A percentile compares a stretch with the other conserved stretches of the same genome.
phyloP scores from a whole-genome alignment of 2,888 invertebrate genomes.

The Acanthosepion esculentum region DNA sequence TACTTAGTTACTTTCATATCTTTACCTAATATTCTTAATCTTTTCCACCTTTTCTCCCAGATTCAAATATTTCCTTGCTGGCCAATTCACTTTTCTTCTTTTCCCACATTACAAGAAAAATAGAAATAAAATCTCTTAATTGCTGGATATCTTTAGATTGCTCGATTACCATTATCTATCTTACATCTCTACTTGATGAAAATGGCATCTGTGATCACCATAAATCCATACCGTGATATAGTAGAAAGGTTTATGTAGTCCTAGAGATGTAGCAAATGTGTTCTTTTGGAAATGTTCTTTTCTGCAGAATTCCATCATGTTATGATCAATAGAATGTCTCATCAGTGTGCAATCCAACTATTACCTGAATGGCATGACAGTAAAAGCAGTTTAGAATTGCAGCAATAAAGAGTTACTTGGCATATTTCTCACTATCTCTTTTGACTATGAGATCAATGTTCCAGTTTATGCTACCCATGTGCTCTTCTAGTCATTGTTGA shows the following conservation, averaged over 20 bases:
- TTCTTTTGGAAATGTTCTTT: not conserved
- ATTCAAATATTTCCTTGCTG: too few species aligned
- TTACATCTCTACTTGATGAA: too few species aligned
- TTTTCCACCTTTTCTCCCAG: too few species aligned
- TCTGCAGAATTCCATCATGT: not conserved
- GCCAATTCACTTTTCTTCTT: too few species aligned
- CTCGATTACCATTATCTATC: too few species aligned
- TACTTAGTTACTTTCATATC: too few species aligned
- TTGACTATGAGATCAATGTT: not conserved
- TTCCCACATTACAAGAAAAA: too few species aligned
- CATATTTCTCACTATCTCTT: not conserved
- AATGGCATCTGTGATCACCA: too few species aligned
- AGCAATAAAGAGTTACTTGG: not conserved
- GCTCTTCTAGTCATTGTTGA: not conserved
- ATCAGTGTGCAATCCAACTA: not conserved
- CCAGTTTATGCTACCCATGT: not conserved
- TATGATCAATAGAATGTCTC: not conserved
- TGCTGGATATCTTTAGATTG: too few species aligned
- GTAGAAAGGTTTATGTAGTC: not conserved
- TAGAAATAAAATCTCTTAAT: too few species aligned
- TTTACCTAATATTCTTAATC: too few species aligned
- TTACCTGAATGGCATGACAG: not conserved
- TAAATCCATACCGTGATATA: not conserved
- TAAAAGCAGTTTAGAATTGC: not conserved
- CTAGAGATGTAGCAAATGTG: not conserved